A percentile compares a stretch with the other conserved stretches of the same genome.
Evolutionary conservation across 2,888 invertebrate genomes (phyloP).

Genomic region (Cyaniris semiargus): DNA sequence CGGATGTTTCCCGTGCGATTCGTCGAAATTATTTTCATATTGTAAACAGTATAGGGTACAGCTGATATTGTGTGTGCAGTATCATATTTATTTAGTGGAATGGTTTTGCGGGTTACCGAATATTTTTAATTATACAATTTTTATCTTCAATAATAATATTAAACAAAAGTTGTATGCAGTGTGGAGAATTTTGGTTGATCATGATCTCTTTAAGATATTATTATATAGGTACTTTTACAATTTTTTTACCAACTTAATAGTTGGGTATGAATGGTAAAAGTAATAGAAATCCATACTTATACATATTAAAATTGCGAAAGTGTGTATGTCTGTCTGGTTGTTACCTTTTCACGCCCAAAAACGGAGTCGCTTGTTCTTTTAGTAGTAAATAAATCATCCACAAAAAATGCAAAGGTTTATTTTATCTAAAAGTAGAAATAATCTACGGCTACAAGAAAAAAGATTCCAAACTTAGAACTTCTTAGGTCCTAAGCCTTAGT

Average conservation of each 20-base stretch:
- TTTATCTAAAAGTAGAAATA: not conserved
- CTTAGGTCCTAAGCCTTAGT: not conserved
- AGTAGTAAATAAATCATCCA: no score
- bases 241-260: no score
- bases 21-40: not conserved
- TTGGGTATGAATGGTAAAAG: no score
- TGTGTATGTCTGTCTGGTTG: no score
- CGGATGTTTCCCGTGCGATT: not conserved
- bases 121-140: not conserved
- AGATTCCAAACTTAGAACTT: not conserved
- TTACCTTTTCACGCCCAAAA: no score
- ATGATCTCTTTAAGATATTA: not conserved
- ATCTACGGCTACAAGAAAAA: not conserved
- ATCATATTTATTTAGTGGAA: constrained; percentile 8
- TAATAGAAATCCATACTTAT: no score
- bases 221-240: not conserved
- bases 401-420: not conserved
- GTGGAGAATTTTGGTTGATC: not conserved
- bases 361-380: no score
- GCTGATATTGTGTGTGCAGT: not conserved
- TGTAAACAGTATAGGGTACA: not conserved
- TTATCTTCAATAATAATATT: not conserved
- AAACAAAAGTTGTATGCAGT: not conserved
- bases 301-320: no score
- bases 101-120: not conserved